Evolutionary conservation across 2,888 invertebrate species (phyloP).

Genomic region (Polyploca ridens): DNA sequence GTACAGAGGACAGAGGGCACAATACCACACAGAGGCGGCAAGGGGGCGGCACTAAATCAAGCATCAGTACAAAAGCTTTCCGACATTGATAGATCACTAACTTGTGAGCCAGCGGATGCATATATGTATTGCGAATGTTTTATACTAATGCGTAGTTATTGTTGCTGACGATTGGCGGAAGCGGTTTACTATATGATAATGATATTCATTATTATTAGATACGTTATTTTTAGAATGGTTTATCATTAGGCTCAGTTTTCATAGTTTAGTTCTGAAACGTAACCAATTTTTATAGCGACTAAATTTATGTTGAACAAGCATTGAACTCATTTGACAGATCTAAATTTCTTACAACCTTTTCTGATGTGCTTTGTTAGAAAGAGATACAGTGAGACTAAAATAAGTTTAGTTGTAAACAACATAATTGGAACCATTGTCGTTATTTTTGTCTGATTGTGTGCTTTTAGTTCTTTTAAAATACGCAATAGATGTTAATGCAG

Average conservation of each 20-base stretch:
- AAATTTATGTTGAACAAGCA: no score
- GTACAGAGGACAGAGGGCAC: background rate
- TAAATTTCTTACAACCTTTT: no score
- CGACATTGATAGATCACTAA: slow-evolving; percentile 46
- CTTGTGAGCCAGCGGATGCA: slow-evolving; percentile 23
- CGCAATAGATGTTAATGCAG: no score
- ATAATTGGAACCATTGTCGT: no score
- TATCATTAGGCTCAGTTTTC: background rate
- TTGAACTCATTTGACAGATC: no score
- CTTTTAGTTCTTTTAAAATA: no score
- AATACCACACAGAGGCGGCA: background rate
- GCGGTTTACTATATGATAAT: slow-evolving; percentile 4
- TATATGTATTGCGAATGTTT: slow-evolving; percentile 33
- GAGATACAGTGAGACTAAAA: no score
- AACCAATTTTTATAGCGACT: no score
- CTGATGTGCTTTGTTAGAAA: no score
- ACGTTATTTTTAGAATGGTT: background rate
- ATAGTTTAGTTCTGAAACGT: background rate
- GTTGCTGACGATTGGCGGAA: background rate
- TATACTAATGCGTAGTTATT: slow-evolving; percentile 20
- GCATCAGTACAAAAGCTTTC: slow-evolving; percentile 41
- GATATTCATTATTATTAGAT: slow-evolving; percentile 8
- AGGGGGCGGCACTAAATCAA: slow-evolving; percentile 35
- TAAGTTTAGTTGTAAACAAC: no score
- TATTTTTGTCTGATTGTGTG: no score